These are phyloP conservation scores for Piprites chloris DNA, from an alignment of 2,113 vertebrate species.

Conservation along the genomic window DNA sequence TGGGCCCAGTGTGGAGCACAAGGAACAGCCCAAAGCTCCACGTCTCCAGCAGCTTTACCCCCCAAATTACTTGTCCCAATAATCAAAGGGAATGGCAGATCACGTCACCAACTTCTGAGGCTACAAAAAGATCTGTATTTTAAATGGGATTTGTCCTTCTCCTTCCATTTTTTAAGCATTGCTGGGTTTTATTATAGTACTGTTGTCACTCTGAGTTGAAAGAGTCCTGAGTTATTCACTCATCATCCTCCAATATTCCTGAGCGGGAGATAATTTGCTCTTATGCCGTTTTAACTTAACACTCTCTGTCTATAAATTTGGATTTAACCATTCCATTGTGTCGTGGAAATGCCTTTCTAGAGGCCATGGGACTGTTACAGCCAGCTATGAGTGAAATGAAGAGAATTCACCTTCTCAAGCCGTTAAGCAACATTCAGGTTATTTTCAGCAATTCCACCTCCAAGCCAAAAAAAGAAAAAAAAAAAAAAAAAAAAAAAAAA, in stretches of 20 bases:
- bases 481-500: background rate
- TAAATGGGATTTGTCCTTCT: background rate
- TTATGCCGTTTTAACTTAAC: background rate
- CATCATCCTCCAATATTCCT: background rate
- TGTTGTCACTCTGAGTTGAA: background rate
- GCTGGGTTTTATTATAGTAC: background rate
- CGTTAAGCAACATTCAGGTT: conserved; percentile 4
- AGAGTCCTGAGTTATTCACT: background rate
- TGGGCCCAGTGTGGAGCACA: background rate
- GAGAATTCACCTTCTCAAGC: conserved; percentile 8
- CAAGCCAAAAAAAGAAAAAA: background rate
- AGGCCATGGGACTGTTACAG: background rate
- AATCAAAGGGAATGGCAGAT: background rate
- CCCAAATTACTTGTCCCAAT: too few relatives aligned
- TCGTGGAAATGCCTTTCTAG: background rate
- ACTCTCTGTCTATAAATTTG: background rate
- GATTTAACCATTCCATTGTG: background rate
- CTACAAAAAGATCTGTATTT: background rate
- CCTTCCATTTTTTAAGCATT: background rate
- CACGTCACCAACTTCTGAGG: background rate
- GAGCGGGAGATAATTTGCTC: background rate
- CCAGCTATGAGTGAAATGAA: background rate
- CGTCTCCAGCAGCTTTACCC: background rate
- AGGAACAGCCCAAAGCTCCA: background rate
- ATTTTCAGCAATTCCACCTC: conserved; percentile 4